Evolutionary conservation across 2,113 vertebrate genomes (phyloP), one percentile per base, ranked within the genome.

Genomic region (Corydoras sp.): DNA sequence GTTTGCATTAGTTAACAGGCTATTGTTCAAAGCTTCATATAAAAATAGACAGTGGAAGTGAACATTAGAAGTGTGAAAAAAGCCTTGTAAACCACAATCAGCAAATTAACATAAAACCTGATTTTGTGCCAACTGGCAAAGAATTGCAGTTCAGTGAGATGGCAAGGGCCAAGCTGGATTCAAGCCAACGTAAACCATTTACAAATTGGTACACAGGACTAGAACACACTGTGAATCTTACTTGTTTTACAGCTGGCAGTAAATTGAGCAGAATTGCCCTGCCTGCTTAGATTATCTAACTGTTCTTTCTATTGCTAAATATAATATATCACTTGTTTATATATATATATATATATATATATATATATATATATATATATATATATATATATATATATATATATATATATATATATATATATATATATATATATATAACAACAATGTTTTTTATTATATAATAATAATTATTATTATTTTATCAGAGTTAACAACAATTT

Each of bases 61-160:
- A 63, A 54, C 32, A 62, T 62, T 56, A 64, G 64, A 75, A 56
- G 5, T 67, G 14, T 55, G 12, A n/a, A n/a, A 15, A 66, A 68
- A 56, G 31, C 14, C 15, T 10, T 56, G 4, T 58, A 24, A 6
- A 48, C 9, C 54, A 8, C 35, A 14, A 10, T 11, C 9, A 3
- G 80, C 73, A 80, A 66, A 77, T 82, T 84, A 85, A 56, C 84
- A 87, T 84, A 83, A 86, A 14, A 60, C 75, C 81, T 79, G 84
- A 76, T 83, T 79, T 75, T 53, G 71, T 87, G 86, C 88, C 87
- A 90, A 83, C 85, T 89, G 84, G 88, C 87, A 88, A 64, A 72
- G 76, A 71, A 85, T 82, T 70, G 79, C 81, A 69, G 82, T 79
- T 80, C 73, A 69, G 72, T 86, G 82, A 80, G 82, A 72, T 80